These are phyloP conservation scores for Harpagoxenus sublaevis DNA, from an alignment of 2,888 invertebrate species.

Conservation along the genomic window DNA sequence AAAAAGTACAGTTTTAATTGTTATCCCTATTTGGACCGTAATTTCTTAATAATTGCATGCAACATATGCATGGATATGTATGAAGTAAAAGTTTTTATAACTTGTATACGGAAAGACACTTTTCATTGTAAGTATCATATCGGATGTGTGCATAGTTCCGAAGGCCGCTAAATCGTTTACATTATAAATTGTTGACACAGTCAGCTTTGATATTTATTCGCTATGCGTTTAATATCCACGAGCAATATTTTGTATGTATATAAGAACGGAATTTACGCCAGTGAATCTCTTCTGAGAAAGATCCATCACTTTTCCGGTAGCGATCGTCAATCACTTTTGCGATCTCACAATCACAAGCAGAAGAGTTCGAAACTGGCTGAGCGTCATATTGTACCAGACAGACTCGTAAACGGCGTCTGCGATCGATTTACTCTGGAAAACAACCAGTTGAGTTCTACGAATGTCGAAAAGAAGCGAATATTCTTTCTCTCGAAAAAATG, in stretches of 20 bases:
- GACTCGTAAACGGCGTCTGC: constrained; percentile 3
- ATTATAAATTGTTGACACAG: not conserved
- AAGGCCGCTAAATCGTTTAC: not conserved
- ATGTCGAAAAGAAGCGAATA: not conserved
- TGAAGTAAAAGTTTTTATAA: constrained; percentile 5
- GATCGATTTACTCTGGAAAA: constrained; percentile 19
- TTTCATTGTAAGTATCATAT: constrained; percentile 25
- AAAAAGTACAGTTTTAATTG: not conserved
- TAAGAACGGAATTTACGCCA: constrained; percentile 9
- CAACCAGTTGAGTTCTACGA: not conserved
- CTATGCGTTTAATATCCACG: constrained; percentile 22
- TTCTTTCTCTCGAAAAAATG: not conserved
- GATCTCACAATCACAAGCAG: constrained; percentile 36
- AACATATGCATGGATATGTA: not conserved
- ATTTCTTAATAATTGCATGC: constrained; percentile 1
- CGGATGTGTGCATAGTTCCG: not conserved
- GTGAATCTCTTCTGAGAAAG: constrained; percentile 63
- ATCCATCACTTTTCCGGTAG: constrained; percentile 63
- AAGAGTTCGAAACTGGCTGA: not conserved
- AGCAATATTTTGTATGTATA: not conserved
- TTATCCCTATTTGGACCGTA: not conserved
- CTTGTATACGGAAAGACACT: not conserved
- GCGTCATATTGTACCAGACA: constrained; percentile 14
- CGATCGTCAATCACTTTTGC: constrained; percentile 58
- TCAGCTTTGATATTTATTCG: not conserved